Evolutionary conservation across 2,888 invertebrate species (phyloP), one percentile per base, ranked within the genome.

Genomic region (Drosophila pseudotalamancana): DNA sequence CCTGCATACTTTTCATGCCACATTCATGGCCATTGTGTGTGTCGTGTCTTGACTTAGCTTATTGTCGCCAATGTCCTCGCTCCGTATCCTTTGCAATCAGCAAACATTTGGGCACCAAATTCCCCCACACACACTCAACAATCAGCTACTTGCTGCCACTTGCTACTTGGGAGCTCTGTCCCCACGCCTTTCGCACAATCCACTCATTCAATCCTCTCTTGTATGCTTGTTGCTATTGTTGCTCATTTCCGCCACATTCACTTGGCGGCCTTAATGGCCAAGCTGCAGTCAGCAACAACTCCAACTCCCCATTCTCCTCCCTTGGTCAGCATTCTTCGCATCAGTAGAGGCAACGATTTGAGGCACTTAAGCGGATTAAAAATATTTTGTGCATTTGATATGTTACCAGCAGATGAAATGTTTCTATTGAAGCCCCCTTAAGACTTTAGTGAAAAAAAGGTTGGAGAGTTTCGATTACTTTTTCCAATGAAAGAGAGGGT

Each of bases 321-420:
- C 14, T 35, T 29, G 11, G 9, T 29, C 2, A 8, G 3, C 29
- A n/a, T n/a, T n/a, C 29, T 29, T 9, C 29, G 3, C 29, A n/a
- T n/a, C n/a, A n/a, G n/a, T n/a, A 9, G 29, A 31, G 25, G 39
- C 61, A 61, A 46, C 48, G 62, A 29, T 61, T 55, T 45, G 56
- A 48, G 87, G 74, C 84, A 86, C 88, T 87, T 88, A 87, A 88
- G 87, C 80, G 88, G 85, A 86, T 86, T 88, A 86, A 88, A 86
- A 82, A 88, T 88, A 86, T 88, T 88, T 87, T 77, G 72, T 82
- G 70, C 86, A 77, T 85, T 82, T 75, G 80, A 85, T 87, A 79
- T 87, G 88, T 76, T 80, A 63, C 53, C 51, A 57, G 70, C 54
- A 53, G 45, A 57, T 51, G 62, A 70, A 86, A 79, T 70, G 72